A percentile compares a stretch with the other conserved stretches of the same genome.
These are phyloP conservation scores for Parasteatoda tepidariorum DNA, from an alignment of 1,140 invertebrate genomes.

Conservation along the genomic window DNA sequence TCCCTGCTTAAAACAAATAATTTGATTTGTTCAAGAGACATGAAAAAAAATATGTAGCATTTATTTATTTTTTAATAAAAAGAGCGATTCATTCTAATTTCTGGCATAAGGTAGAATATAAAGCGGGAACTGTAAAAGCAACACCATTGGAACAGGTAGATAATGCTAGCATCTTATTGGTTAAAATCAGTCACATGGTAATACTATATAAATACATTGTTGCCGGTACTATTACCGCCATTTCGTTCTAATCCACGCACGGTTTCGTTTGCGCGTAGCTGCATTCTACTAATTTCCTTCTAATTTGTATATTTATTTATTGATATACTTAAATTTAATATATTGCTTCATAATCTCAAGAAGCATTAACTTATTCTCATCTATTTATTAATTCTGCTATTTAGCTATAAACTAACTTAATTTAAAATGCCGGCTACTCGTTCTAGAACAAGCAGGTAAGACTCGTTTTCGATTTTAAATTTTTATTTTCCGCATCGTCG, in stretches of 20 bases:
- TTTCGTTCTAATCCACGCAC: conserved; percentile 17
- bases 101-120: neutral
- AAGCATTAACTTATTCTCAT: neutral
- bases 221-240: conserved; percentile 24
- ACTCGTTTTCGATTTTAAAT: too few relatives aligned
- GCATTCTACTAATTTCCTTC: neutral
- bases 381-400: neutral
- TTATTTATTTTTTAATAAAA: neutral
- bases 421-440: conserved; percentile 49
- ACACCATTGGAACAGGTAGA: conserved; percentile 20
- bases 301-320: neutral
- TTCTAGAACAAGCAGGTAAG: conserved; percentile 55
- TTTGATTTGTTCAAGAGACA: neutral
- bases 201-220: conserved; percentile 43
- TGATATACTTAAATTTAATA: neutral
- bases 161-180: conserved; percentile 5
- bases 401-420: too few relatives aligned
- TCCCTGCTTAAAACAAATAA: neutral
- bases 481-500: neutral
- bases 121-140: conserved; percentile 34
- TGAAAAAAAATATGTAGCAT: neutral
- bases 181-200: conserved; percentile 9
- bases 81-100: neutral
- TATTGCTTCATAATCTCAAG: too few relatives aligned
- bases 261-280: neutral